Evolutionary conservation across 2,888 invertebrate species (phyloP).

Genomic region (Athalia rosae): DNA sequence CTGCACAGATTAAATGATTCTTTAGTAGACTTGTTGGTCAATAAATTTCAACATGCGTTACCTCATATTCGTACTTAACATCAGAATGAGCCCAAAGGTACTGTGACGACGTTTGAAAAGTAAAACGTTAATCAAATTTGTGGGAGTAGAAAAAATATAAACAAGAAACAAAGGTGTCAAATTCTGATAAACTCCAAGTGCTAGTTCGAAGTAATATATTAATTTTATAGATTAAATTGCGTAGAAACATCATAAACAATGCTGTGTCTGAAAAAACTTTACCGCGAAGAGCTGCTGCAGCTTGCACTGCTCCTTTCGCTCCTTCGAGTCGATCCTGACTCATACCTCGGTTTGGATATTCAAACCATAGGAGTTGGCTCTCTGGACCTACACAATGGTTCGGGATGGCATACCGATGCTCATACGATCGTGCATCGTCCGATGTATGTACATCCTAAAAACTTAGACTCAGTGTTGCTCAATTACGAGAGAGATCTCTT

Average conservation of each 20-base stretch:
- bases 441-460: slow-evolving; percentile 82
- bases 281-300: slow-evolving; percentile 87
- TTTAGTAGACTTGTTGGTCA: not conserved
- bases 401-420: slow-evolving; percentile 80
- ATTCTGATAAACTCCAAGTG: no score
- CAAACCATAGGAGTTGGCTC: slow-evolving; percentile 74
- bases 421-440: slow-evolving; percentile 77
- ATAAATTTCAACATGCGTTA: slow-evolving; percentile 1
- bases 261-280: slow-evolving; percentile 88
- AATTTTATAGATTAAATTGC: not conserved
- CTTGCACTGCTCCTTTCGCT: slow-evolving; percentile 88
- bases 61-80: slow-evolving; percentile 55
- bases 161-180: no score
- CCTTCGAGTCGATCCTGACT: slow-evolving; percentile 84
- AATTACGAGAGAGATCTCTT: slow-evolving; percentile 84
- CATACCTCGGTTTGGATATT: slow-evolving; percentile 79
- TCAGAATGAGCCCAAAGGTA: slow-evolving; percentile 53
- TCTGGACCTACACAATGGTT: slow-evolving; percentile 80
- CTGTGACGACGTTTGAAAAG: slow-evolving; percentile 53
- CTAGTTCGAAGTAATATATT: not conserved
- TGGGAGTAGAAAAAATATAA: no score
- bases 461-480: slow-evolving; percentile 81
- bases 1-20: not conserved
- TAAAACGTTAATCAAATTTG: no score
- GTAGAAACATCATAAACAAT: slow-evolving; percentile 71